Evolutionary conservation across 2,113 vertebrate species (phyloP).

Genomic region (Lepus europaeus): DNA sequence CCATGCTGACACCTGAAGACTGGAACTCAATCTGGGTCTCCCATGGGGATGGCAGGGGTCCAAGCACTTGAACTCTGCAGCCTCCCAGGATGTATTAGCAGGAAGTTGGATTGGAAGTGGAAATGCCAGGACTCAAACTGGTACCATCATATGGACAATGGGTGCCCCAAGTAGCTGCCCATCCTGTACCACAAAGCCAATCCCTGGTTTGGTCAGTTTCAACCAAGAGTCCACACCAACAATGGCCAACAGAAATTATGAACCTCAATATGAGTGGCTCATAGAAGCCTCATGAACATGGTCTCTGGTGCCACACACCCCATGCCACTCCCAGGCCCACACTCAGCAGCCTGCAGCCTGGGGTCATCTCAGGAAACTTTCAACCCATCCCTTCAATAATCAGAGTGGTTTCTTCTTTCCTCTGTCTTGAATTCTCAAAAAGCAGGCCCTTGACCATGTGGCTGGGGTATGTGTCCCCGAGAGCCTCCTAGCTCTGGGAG

Average conservation of each 20-base stretch:
- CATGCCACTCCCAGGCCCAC: not conserved
- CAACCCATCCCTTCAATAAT: not conserved
- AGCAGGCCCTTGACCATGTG: not conserved
- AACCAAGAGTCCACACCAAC: slow-evolving; percentile 13
- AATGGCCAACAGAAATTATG: not conserved
- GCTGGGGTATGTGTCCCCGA: not conserved
- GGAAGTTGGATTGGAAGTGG: too few relatives aligned
- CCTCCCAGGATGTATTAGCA: too few relatives aligned
- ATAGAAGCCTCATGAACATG: not conserved
- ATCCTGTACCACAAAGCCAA: too few relatives aligned
- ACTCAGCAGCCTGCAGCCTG: not conserved
- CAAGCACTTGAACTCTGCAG: too few relatives aligned
- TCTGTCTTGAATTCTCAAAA: slow-evolving; percentile 41
- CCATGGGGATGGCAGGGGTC: too few relatives aligned
- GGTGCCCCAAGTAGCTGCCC: too few relatives aligned
- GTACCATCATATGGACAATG: too few relatives aligned
- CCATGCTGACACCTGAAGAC: too few relatives aligned
- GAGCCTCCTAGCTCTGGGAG: not conserved
- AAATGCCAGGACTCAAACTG: too few relatives aligned
- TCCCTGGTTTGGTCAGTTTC: not conserved
- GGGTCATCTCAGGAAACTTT: not conserved
- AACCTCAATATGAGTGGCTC: not conserved
- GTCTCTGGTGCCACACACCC: not conserved
- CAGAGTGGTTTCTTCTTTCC: not conserved
- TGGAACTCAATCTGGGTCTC: too few relatives aligned